phyloP scores from a whole-genome alignment of 2,888 invertebrate species.

The Latrodectus hesperus region DNA sequence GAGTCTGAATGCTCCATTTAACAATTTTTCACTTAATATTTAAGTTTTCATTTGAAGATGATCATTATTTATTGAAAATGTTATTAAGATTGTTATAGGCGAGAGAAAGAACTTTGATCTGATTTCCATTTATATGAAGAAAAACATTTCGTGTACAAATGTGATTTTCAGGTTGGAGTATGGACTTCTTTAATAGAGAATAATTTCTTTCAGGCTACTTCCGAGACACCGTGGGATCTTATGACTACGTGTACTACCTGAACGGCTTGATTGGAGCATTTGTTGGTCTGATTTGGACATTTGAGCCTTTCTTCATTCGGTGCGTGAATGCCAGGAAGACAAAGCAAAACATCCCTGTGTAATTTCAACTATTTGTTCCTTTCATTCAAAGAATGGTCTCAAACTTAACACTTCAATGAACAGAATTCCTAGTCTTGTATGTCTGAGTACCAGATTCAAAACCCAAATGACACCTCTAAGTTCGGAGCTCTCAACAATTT shows the following conservation, averaged over 20 bases:
- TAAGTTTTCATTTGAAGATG: background rate
- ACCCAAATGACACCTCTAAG: too few species aligned
- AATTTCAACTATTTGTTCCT: too few species aligned
- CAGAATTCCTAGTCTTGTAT: too few species aligned
- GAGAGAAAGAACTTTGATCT: background rate
- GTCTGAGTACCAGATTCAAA: too few species aligned
- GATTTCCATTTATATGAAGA: too few species aligned
- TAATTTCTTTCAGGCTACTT: slow-evolving; percentile 42
- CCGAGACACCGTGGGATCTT: slow-evolving; percentile 50
- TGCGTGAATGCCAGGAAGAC: background rate
- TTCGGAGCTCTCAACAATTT: too few species aligned
- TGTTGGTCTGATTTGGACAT: slow-evolving; percentile 46
- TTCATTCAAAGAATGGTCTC: too few species aligned
- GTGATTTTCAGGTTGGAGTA: too few species aligned
- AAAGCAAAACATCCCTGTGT: too few species aligned
- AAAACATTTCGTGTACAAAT: too few species aligned
- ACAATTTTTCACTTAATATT: background rate
- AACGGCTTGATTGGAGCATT: slow-evolving; percentile 23
- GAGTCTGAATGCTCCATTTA: too few species aligned
- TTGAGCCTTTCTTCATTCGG: slow-evolving; percentile 42
- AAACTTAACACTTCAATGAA: too few species aligned
- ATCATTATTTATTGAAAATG: background rate
- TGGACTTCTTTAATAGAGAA: background rate
- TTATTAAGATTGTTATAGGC: background rate
- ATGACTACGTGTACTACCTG: slow-evolving; percentile 51